A percentile compares a stretch with the other conserved stretches of the same genome.
Evolutionary conservation across 2,888 invertebrate species (phyloP).

Genomic region (Phaonia tiefii): DNA sequence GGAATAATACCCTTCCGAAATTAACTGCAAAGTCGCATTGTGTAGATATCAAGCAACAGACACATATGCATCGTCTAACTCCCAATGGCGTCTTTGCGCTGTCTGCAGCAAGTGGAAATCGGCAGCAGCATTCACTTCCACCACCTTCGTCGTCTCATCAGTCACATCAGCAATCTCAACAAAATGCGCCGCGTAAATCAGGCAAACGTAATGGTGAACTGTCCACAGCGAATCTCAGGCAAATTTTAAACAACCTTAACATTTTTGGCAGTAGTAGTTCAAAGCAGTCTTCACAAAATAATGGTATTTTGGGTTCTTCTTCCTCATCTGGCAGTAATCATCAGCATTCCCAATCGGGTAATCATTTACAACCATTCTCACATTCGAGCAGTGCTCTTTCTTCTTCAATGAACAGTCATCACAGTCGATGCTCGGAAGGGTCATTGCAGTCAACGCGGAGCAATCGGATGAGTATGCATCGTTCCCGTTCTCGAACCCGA

Average conservation of each 20-base stretch:
- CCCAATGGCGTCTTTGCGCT: conserved; percentile 39
- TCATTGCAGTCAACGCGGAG: conserved; percentile 77
- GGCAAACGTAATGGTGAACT: conserved; percentile 77
- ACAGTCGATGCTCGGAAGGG: conserved; percentile 79
- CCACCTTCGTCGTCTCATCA: conserved; percentile 67
- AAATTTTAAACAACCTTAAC: conserved; percentile 90
- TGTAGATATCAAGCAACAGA: conserved; percentile 69
- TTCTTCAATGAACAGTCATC: conserved; percentile 79
- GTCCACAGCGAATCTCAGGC: conserved; percentile 85
- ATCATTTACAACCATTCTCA: conserved; percentile 74
- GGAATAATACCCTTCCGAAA: conserved; percentile 76
- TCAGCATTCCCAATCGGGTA: conserved; percentile 62
- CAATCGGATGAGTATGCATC: conserved; percentile 77
- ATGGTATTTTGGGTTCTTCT: conserved; percentile 23
- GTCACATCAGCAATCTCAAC: conserved; percentile 54
- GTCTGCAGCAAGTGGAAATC: conserved; percentile 34
- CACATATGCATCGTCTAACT: conserved; percentile 64
- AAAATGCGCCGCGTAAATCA: conserved; percentile 69
- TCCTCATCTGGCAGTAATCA: conserved; percentile 40
- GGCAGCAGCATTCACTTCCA: conserved; percentile 67
- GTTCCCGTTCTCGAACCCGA: conserved; percentile 80
- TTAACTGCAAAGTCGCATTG: conserved; percentile 74
- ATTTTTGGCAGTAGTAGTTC: conserved; percentile 83
- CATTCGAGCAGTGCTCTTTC: conserved; percentile 77
- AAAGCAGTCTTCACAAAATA: conserved; percentile 70